Conservation (phyloP, 2,113 vertebrate species). For the Stigmatopora nigra region DNA sequence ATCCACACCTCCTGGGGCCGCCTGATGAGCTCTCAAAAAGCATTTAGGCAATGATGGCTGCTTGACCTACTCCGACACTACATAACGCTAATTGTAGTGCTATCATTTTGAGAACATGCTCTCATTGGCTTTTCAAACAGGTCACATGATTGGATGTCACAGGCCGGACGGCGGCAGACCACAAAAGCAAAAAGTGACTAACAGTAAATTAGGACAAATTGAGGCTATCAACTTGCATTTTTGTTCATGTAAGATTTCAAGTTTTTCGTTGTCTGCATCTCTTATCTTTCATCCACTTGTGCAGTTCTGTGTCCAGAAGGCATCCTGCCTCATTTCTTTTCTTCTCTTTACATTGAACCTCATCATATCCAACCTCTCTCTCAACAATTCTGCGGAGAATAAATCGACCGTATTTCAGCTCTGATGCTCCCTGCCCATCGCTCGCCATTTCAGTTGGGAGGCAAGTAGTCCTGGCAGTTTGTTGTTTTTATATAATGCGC, state of each 20-base stretch:
- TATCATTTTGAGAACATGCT: slow-evolving; percentile 12
- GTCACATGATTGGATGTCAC: slow-evolving; percentile 29
- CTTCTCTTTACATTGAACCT: slow-evolving; percentile 62
- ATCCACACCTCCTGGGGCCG: slow-evolving; percentile 53
- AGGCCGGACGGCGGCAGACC: slow-evolving; percentile 43
- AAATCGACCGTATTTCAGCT: slow-evolving; percentile 61
- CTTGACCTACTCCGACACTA: slow-evolving; percentile 33
- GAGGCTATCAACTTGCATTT: slow-evolving; percentile 34
- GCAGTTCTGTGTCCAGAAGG: slow-evolving; percentile 66
- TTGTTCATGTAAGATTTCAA: slow-evolving; percentile 44
- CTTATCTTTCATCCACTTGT: slow-evolving; percentile 58
- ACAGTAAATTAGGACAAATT: slow-evolving; percentile 69
- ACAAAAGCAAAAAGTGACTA: slow-evolving; percentile 54
- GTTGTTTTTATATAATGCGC: slow-evolving; percentile 70
- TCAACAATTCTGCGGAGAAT: slow-evolving; percentile 57
- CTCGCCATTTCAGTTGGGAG: slow-evolving; percentile 49
- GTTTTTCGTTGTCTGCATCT: slow-evolving; percentile 46
- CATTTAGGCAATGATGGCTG: slow-evolving; percentile 25
- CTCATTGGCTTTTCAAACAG: slow-evolving; percentile 23
- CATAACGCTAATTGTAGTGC: slow-evolving; percentile 15
- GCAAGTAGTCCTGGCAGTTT: slow-evolving; percentile 54
- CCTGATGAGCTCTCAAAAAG: slow-evolving; percentile 31
- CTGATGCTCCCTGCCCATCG: slow-evolving; percentile 53
- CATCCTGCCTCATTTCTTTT: slow-evolving; percentile 65
- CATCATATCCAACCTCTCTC: slow-evolving; percentile 58